These are phyloP conservation scores for Amazona vittata DNA, from an alignment of 2,113 vertebrate genomes.

Conservation along the genomic window DNA sequence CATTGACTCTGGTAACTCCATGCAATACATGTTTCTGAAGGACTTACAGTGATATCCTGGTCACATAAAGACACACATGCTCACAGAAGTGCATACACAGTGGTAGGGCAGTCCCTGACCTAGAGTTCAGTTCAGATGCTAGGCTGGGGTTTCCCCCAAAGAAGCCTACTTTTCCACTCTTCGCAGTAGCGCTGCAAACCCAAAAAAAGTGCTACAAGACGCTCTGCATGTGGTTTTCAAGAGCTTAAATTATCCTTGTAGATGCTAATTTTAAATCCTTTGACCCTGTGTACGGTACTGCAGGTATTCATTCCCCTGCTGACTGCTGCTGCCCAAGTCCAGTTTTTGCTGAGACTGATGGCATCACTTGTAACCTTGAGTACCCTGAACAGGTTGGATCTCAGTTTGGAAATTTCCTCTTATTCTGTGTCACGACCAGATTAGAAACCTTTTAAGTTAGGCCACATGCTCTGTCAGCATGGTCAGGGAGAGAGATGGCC, in stretches of 20 bases:
- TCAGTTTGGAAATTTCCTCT: not conserved
- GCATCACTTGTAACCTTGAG: not conserved
- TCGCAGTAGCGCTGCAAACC: not conserved
- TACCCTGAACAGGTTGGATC: not conserved
- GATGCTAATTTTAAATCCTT: not conserved
- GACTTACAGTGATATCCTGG: not conserved
- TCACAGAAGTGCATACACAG: not conserved
- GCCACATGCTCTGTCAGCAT: not conserved
- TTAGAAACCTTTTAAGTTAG: not conserved
- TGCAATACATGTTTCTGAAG: not conserved
- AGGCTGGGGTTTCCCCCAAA: not conserved
- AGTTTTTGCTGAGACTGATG: not conserved
- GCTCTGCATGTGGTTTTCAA: not conserved
- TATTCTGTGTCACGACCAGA: not conserved
- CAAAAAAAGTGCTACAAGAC: not conserved
- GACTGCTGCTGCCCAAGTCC: not conserved
- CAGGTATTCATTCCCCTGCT: not conserved
- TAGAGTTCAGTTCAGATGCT: accelerated
- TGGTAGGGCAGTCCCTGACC: not conserved
- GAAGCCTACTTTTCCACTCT: not conserved
- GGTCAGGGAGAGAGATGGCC: not conserved
- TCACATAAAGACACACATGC: not conserved
- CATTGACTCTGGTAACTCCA: not conserved
- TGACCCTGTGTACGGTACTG: not conserved
- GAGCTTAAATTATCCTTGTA: not conserved